Evolutionary conservation across 2,797 vertebrate species (phyloP).

Genomic region (Gila robusta): DNA sequence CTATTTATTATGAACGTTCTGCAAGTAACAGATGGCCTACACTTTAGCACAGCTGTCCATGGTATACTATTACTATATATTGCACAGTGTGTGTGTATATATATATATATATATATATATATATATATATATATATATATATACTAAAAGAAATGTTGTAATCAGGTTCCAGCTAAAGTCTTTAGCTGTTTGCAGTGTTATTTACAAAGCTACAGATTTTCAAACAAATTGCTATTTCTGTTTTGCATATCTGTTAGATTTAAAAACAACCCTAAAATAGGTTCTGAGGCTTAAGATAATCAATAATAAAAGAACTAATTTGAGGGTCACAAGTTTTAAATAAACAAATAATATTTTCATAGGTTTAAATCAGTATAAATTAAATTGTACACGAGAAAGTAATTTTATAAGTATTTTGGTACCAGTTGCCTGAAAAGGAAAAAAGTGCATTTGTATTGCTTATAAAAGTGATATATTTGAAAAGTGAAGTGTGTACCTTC

Average conservation of each 20-base stretch:
- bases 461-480: neutral
- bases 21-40: neutral
- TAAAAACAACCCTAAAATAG: conserved; percentile 1
- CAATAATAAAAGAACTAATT: neutral
- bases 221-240: neutral
- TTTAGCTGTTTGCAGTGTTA: conserved; percentile 32
- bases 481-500: neutral
- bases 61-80: neutral
- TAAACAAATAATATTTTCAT: conserved; percentile 27
- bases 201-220: conserved; percentile 15
- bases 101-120: neutral
- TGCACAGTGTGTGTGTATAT: neutral
- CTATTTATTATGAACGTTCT: conserved; percentile 7
- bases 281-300: neutral
- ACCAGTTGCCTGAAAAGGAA: conserved; percentile 20
- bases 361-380: neutral
- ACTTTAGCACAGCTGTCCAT: neutral
- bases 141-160: conserved; percentile 10
- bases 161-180: conserved; percentile 6
- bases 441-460: neutral
- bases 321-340: conserved; percentile 23
- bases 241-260: conserved; percentile 15
- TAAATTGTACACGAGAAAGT: conserved; percentile 33
- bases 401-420: conserved; percentile 57
- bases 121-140: no score